Percentiles rank a stretch among this genome's conserved stretches.
These are phyloP conservation scores for Entomobrya multifasciata DNA, from an alignment of 2,888 invertebrate genomes.

Conservation along the genomic window DNA sequence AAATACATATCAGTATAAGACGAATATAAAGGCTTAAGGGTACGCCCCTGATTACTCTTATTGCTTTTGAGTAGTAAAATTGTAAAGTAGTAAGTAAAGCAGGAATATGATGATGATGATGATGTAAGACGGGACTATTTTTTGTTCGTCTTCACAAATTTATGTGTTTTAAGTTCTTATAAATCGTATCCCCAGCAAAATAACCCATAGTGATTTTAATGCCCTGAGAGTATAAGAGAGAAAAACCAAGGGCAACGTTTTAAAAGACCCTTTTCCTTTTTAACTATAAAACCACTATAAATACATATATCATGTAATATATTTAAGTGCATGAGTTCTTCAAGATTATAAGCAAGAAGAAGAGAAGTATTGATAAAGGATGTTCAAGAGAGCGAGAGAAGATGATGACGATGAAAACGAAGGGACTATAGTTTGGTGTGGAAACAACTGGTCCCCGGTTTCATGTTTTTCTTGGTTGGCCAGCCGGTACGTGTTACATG, in stretches of 20 bases:
- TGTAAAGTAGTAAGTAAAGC: slow-evolving; percentile 23
- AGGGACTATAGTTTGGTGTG: slow-evolving; percentile 16
- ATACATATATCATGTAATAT: neutral
- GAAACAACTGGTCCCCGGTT: slow-evolving; percentile 50
- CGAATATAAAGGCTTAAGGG: slow-evolving; percentile 50
- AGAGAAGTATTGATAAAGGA: too few species aligned
- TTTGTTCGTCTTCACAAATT: slow-evolving; percentile 34
- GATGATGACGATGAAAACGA: slow-evolving; percentile 30
- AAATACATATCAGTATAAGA: neutral
- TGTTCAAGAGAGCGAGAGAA: neutral
- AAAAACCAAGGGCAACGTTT: slow-evolving; percentile 60
- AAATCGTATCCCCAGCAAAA: neutral
- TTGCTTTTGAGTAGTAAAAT: slow-evolving; percentile 9
- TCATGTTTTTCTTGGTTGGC: slow-evolving; percentile 32
- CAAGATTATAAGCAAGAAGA: slow-evolving; percentile 3
- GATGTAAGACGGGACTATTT: slow-evolving; percentile 56
- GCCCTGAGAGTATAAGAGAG: slow-evolving; percentile 20
- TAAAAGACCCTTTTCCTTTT: slow-evolving; percentile 59
- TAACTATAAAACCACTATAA: too few species aligned
- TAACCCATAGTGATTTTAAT: slow-evolving; percentile 52
- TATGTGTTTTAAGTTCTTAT: slow-evolving; percentile 36
- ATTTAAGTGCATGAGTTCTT: slow-evolving; percentile 27
- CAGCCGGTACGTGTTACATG: slow-evolving; percentile 57
- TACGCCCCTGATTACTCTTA: slow-evolving; percentile 61
- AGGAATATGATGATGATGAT: slow-evolving; percentile 26